phyloP scores from a whole-genome alignment of 2,113 vertebrate genomes.

The Oryzias melastigma region DNA sequence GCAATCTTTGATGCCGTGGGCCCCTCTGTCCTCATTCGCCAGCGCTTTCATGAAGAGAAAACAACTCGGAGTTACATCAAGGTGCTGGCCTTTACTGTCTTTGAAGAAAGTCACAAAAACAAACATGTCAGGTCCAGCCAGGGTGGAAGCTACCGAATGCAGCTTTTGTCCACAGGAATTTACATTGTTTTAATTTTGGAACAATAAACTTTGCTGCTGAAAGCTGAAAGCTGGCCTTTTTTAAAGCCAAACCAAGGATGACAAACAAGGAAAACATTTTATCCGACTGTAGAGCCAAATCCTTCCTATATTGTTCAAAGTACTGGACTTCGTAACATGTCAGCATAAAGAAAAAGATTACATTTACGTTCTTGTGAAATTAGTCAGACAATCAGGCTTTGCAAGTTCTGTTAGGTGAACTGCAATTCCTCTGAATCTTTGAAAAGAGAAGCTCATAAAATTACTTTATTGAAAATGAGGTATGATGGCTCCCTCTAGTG shows the following conservation, averaged over 20 bases:
- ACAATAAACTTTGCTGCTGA: conserved; percentile 58
- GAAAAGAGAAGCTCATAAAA: background rate
- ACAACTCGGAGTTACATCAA: conserved; percentile 46
- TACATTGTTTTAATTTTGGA: conserved; percentile 65
- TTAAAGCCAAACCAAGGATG: conserved; percentile 5
- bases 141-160: conserved; percentile 40
- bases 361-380: background rate
- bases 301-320: conserved; percentile 3
- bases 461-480: background rate
- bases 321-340: background rate
- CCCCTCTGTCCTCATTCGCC: conserved; percentile 41
- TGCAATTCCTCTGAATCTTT: background rate
- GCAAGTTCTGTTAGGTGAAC: background rate
- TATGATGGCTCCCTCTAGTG: conserved; percentile 38
- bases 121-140: conserved; percentile 39
- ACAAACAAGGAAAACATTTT: background rate
- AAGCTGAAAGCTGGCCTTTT: conserved; percentile 36
- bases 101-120: conserved; percentile 52
- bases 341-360: background rate
- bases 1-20: conserved; percentile 62
- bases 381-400: background rate
- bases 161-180: conserved; percentile 59
- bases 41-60: conserved; percentile 43
- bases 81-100: conserved; percentile 38
- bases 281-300: background rate